Conservation (phyloP, 2,113 vertebrate genomes). For the Lagopus muta region DNA sequence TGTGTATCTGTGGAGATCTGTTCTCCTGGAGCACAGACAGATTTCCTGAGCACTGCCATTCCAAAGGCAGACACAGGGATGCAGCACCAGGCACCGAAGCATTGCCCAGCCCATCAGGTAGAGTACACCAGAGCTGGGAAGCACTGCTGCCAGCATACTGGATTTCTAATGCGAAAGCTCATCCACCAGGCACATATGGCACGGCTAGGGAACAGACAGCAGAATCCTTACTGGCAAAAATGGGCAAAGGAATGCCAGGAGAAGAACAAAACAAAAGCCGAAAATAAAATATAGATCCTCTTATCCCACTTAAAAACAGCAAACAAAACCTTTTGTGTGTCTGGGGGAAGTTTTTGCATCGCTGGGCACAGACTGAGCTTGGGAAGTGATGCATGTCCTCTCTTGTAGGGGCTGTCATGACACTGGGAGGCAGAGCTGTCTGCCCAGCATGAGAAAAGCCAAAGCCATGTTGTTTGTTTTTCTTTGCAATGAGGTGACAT, state of each 20-base stretch:
- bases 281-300: background rate
- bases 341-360: background rate
- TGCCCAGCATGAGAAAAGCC: background rate
- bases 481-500: background rate
- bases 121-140: background rate
- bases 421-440: background rate
- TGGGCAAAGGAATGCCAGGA: background rate
- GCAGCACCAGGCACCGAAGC: background rate
- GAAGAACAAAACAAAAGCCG: background rate
- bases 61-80: background rate
- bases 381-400: background rate
- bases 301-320: background rate
- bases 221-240: background rate
- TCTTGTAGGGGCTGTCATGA: background rate
- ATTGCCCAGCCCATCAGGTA: background rate
- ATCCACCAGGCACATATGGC: background rate
- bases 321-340: background rate
- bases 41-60: slow-evolving; percentile 12
- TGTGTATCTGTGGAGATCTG: background rate
- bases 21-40: background rate
- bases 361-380: background rate
- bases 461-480: background rate
- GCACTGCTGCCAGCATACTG: background rate
- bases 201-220: background rate
- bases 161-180: background rate